phyloP scores from a whole-genome alignment of 2,888 invertebrate species.

The Drosophila diplacantha region DNA sequence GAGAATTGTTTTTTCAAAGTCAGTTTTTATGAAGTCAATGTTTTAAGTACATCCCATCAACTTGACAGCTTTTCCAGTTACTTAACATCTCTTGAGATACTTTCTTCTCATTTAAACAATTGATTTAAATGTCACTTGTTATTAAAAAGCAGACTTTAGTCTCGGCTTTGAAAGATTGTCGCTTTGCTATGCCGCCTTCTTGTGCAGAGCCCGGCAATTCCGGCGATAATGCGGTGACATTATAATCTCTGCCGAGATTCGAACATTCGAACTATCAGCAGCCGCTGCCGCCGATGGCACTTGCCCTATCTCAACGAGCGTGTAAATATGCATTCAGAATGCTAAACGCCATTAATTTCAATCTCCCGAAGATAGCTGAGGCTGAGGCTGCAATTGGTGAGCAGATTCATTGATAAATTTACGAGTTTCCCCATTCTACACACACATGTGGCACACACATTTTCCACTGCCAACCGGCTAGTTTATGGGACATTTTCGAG shows the following conservation, averaged over 20 bases:
- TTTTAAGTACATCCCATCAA: too few relatives aligned
- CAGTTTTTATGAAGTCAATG: too few relatives aligned
- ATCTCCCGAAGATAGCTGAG: conserved; percentile 18
- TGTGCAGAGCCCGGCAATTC: background rate
- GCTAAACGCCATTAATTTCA: conserved; percentile 35
- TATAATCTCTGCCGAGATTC: conserved; percentile 25
- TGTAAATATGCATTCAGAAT: conserved; percentile 31
- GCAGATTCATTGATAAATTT: conserved; percentile 37
- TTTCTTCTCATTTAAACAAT: background rate
- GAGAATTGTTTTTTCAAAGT: too few relatives aligned
- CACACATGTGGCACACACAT: conserved; percentile 2
- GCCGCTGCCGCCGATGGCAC: too few relatives aligned
- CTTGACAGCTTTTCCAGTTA: too few relatives aligned
- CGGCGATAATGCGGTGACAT: conserved; percentile 26
- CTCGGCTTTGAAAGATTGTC: background rate
- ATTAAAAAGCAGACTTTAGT: background rate
- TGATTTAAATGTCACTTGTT: background rate
- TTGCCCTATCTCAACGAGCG: conserved; percentile 21
- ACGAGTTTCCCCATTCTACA: conserved; percentile 8
- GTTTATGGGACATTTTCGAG: background rate
- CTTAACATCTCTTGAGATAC: background rate
- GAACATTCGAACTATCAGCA: conserved; percentile 19
- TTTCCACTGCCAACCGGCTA: background rate
- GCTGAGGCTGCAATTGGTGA: background rate
- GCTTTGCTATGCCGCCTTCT: background rate